Percentiles rank a stretch among this genome's conserved stretches.
These are phyloP conservation scores for Condylura cristata DNA, from an alignment of 2,113 vertebrate genomes.

Conservation along the genomic window DNA sequence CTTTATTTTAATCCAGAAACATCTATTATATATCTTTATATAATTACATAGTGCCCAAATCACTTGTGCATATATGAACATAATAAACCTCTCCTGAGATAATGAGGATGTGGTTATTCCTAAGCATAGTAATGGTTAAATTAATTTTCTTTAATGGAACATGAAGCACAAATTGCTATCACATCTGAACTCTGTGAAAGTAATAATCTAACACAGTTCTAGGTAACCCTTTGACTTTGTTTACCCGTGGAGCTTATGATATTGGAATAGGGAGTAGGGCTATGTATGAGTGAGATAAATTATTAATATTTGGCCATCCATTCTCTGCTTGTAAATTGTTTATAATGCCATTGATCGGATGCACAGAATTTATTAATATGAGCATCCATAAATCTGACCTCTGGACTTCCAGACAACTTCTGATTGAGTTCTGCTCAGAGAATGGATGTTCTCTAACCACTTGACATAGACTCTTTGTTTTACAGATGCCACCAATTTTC, in stretches of 20 bases:
- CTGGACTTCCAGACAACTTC: neutral
- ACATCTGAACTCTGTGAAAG: neutral
- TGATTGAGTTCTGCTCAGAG: neutral
- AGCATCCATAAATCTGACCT: neutral
- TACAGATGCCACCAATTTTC: neutral
- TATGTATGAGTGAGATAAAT: neutral
- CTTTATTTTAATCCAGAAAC: neutral
- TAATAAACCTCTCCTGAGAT: neutral
- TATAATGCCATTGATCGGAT: neutral
- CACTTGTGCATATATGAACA: neutral
- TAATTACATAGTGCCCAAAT: neutral
- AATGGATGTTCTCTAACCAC: neutral
- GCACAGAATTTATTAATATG: neutral
- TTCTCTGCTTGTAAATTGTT: slow-evolving; percentile 7
- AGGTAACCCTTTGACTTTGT: neutral
- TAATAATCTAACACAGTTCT: neutral
- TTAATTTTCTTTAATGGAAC: neutral
- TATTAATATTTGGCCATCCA: neutral
- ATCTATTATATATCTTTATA: neutral
- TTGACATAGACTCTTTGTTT: neutral
- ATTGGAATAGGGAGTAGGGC: neutral
- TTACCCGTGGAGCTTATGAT: neutral
- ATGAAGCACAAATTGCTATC: neutral
- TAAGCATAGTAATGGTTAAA: neutral
- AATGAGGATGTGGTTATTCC: neutral